Evolutionary conservation across 2,113 vertebrate species (phyloP).

Genomic region (Spilogale gracilis): DNA sequence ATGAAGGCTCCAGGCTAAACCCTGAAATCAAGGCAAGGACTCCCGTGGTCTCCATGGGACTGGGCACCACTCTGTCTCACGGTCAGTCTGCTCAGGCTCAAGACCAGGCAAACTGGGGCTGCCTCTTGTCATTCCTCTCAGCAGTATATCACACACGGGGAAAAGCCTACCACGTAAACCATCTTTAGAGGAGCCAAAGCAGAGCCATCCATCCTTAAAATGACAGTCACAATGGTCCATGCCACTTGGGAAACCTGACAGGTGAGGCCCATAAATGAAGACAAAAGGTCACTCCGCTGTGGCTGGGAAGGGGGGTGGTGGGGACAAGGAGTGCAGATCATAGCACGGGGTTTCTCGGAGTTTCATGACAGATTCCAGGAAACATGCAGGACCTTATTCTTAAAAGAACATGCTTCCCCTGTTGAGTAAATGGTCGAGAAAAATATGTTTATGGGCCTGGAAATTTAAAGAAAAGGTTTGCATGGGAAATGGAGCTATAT

Average conservation of each 20-base stretch:
- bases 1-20: not conserved
- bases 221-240: not conserved
- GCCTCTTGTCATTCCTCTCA: not conserved
- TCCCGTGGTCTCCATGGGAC: not conserved
- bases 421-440: constrained; percentile 6
- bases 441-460: not conserved
- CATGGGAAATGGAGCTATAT: not conserved
- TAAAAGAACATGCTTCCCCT: not conserved
- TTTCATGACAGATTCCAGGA: constrained; percentile 22
- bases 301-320: not conserved
- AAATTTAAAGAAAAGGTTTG: constrained; percentile 60
- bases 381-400: not conserved
- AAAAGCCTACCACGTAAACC: not conserved
- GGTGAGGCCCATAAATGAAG: not conserved
- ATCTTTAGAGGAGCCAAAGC: not conserved
- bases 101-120: not conserved
- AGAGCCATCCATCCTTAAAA: not conserved
- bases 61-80: too few species aligned
- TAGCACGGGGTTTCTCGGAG: not conserved
- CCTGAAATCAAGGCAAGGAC: not conserved
- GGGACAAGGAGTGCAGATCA: not conserved
- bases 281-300: not conserved
- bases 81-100: not conserved
- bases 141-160: not conserved
- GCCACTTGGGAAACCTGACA: not conserved